Evolutionary conservation across 2,113 vertebrate genomes (phyloP).

Genomic region (Tenrec ecaudatus): DNA sequence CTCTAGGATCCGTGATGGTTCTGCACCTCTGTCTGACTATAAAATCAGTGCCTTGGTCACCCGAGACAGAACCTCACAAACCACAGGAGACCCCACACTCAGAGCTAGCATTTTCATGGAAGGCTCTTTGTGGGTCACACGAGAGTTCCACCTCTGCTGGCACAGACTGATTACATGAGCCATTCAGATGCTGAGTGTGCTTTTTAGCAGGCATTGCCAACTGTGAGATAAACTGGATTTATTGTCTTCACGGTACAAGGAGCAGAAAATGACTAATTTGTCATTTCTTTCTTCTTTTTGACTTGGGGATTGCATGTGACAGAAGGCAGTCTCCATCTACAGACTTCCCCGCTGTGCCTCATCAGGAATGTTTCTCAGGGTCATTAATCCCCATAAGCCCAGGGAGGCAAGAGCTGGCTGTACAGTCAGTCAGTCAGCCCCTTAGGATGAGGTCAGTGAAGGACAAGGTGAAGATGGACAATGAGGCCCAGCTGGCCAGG

Average conservation of each 20-base stretch:
- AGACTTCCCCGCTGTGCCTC: constrained; percentile 55
- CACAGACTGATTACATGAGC: not conserved
- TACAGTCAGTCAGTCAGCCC: not conserved
- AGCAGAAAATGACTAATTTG: constrained; percentile 45
- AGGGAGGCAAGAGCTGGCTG: not conserved
- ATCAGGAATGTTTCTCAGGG: constrained; percentile 30
- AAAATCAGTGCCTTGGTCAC: not conserved
- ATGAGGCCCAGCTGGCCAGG: fast-evolving
- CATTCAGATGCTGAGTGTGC: constrained; percentile 26
- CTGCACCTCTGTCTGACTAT: not conserved
- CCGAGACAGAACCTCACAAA: not conserved
- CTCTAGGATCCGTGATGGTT: not conserved
- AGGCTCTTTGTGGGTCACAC: constrained; percentile 24
- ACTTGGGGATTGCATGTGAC: constrained; percentile 42
- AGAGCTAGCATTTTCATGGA: not conserved
- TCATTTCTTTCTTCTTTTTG: constrained; percentile 39
- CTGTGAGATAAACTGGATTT: constrained; percentile 52
- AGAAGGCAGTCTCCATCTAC: constrained; percentile 52
- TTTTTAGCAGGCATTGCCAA: constrained; percentile 12
- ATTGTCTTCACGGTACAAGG: constrained; percentile 23
- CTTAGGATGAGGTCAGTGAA: not conserved
- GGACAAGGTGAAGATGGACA: not conserved
- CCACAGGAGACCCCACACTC: not conserved
- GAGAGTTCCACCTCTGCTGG: constrained; percentile 17
- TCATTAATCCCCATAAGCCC: constrained; percentile 35